These are phyloP conservation scores for Psettodes erumei DNA, from an alignment of 2,113 vertebrate species.

Conservation along the genomic window DNA sequence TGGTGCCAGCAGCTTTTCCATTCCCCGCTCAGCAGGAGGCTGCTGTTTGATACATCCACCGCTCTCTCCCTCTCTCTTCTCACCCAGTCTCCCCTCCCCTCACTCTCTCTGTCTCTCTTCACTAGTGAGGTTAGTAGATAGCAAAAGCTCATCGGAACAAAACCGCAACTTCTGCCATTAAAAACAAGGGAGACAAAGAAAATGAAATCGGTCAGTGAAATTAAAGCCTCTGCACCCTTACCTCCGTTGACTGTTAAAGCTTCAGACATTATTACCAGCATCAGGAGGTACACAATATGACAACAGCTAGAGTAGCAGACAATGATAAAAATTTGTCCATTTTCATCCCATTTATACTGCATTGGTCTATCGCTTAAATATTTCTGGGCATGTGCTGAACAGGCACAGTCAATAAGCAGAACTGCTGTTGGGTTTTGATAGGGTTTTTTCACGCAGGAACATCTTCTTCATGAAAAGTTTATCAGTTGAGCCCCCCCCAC, in stretches of 20 bases:
- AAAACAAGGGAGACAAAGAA: neutral
- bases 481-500: neutral
- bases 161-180: constrained; percentile 15
- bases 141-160: constrained; percentile 63
- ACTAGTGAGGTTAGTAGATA: constrained; percentile 69
- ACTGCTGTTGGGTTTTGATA: neutral
- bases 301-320: neutral
- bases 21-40: constrained; percentile 85
- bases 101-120: constrained; percentile 65
- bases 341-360: neutral
- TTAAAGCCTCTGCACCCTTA: neutral
- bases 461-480: neutral
- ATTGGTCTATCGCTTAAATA: neutral
- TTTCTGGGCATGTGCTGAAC: neutral
- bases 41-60: constrained; percentile 85
- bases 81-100: neutral
- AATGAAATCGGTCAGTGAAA: neutral
- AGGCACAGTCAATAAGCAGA: neutral
- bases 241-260: neutral
- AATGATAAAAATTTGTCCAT: neutral
- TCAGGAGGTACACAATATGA: neutral
- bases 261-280: no score
- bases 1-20: constrained; percentile 86
- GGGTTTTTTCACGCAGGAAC: no score
- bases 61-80: constrained; percentile 42